Evolutionary conservation across 2,888 invertebrate genomes (phyloP).

Genomic region (Gibbula magus): DNA sequence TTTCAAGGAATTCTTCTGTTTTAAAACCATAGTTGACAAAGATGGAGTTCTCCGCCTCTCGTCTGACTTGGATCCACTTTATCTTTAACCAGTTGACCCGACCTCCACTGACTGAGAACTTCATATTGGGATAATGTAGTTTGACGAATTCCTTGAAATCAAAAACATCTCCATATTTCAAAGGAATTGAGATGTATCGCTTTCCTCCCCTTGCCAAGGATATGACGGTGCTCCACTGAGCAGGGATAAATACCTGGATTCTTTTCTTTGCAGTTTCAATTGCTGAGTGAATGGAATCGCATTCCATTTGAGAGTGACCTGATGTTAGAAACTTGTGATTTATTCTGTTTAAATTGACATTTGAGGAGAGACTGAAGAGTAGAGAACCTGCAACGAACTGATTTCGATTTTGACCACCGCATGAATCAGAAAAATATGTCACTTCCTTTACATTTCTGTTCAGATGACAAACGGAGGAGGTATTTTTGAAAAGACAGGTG

Average conservation of each 20-base stretch:
- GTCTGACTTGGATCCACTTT: neutral
- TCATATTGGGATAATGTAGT: neutral
- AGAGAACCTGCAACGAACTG: slow-evolving; percentile 17
- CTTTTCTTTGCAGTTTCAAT: neutral
- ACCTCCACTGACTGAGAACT: too few relatives aligned
- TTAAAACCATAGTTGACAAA: neutral
- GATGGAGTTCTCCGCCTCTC: neutral
- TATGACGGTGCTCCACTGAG: neutral
- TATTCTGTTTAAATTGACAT: too few relatives aligned
- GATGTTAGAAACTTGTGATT: neutral
- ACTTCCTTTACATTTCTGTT: too few relatives aligned
- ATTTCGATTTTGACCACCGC: too few relatives aligned
- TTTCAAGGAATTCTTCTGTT: neutral
- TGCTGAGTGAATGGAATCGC: neutral
- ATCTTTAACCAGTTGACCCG: too few relatives aligned
- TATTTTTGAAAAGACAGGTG: slow-evolving; percentile 1
- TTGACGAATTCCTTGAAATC: slow-evolving; percentile 15
- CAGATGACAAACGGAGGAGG: neutral
- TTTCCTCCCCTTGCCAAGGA: too few relatives aligned
- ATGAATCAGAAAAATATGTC: neutral
- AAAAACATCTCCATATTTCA: slow-evolving; percentile 21
- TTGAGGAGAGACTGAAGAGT: neutral
- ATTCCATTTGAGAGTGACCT: slow-evolving; percentile 15
- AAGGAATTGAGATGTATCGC: neutral
- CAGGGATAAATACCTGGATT: neutral